Conservation (phyloP, 2,797 vertebrate genomes). For the Paratrypauchen microcephalus region DNA sequence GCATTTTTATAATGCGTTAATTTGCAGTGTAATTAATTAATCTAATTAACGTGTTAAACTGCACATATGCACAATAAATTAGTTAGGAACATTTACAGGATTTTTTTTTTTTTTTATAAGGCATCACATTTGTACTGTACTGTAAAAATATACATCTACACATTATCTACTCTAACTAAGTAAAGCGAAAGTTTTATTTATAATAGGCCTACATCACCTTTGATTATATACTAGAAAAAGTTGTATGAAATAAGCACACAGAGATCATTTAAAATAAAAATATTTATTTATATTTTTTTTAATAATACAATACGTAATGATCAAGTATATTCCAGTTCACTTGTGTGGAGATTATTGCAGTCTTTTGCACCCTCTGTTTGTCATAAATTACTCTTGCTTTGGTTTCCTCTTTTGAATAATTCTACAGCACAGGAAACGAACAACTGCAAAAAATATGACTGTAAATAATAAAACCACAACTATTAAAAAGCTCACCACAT, state of each 20-base stretch:
- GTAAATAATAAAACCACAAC: constrained; percentile 32
- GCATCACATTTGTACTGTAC: too few relatives aligned
- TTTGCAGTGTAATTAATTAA: too few relatives aligned
- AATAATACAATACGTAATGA: neutral
- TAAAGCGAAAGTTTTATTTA: neutral
- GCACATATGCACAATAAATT: neutral
- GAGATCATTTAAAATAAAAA: constrained; percentile 1
- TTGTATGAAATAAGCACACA: neutral
- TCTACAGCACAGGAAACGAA: constrained; percentile 56
- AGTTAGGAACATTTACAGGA: too few relatives aligned
- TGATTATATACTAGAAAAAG: neutral
- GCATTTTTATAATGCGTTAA: too few relatives aligned
- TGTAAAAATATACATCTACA: too few relatives aligned
- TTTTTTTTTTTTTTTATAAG: too few relatives aligned
- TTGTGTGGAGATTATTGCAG: neutral
- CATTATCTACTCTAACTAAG: too few relatives aligned
- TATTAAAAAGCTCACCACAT: constrained; percentile 59
- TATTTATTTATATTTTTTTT: neutral
- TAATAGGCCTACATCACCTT: neutral
- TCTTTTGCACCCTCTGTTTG: neutral
- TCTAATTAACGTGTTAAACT: too few relatives aligned
- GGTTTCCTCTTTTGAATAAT: constrained; percentile 62
- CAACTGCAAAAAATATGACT: constrained; percentile 22
- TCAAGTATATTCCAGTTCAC: neutral
- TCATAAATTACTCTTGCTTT: constrained; percentile 63